Conservation (phyloP, 2,888 invertebrate genomes). For the Ecliptopera silaceata region DNA sequence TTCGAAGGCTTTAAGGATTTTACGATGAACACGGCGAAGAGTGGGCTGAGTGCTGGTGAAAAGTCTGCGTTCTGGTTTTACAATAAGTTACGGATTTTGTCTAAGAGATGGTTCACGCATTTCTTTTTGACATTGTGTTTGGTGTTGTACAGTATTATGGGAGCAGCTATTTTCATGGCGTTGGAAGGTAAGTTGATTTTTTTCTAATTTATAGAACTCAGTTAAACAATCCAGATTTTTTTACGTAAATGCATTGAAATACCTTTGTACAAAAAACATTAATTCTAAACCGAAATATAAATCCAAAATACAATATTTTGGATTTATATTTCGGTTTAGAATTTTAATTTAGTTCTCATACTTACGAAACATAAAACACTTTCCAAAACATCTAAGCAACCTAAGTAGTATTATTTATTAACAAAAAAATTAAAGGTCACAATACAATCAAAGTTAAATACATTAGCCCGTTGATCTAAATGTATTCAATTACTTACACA, state of each 20-base stretch:
- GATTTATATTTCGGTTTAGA: too few species aligned
- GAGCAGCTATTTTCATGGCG: conserved; percentile 90
- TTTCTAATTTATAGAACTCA: too few species aligned
- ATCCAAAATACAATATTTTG: too few species aligned
- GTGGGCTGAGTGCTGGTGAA: conserved; percentile 92
- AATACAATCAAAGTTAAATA: too few species aligned
- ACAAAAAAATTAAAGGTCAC: too few species aligned
- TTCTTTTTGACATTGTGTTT: conserved; percentile 91
- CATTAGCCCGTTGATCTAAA: conserved; percentile 27
- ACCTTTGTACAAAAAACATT: too few species aligned
- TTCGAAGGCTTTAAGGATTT: conserved; percentile 91
- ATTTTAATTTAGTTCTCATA: too few species aligned
- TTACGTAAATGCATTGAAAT: too few species aligned
- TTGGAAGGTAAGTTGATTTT: conserved; percentile 86
- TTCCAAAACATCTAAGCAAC: too few species aligned
- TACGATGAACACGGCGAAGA: conserved; percentile 87
- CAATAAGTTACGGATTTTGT: conserved; percentile 89
- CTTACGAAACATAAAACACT: too few species aligned
- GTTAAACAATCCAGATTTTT: background rate
- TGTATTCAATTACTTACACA: conserved; percentile 33
- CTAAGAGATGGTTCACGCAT: conserved; percentile 94
- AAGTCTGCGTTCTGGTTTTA: conserved; percentile 91
- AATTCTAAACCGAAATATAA: too few species aligned
- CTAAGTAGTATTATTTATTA: too few species aligned
- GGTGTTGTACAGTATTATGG: conserved; percentile 90